These are phyloP conservation scores for Ploceus nigricollis DNA, from an alignment of 2,113 vertebrate species.

Conservation along the genomic window DNA sequence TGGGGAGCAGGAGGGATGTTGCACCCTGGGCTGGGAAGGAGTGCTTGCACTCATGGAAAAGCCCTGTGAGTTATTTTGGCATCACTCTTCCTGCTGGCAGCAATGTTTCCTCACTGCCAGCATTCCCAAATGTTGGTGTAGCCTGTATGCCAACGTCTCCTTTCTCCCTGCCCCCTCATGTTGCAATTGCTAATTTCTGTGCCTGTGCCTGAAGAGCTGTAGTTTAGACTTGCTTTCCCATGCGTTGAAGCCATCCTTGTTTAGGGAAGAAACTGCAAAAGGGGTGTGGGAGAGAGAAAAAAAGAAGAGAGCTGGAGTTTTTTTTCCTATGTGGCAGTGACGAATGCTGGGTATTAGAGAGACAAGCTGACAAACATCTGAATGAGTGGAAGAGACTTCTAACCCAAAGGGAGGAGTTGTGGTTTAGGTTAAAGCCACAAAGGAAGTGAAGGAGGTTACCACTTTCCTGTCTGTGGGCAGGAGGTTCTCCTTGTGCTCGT, in stretches of 20 bases:
- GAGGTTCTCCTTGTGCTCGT: slow-evolving; percentile 66
- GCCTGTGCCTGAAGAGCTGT: slow-evolving; percentile 1
- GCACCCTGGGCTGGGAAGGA: not conserved
- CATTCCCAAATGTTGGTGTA: not conserved
- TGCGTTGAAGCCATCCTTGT: not conserved
- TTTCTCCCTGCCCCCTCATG: not conserved
- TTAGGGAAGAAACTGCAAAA: not conserved
- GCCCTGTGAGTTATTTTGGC: slow-evolving; percentile 13
- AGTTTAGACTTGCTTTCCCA: slow-evolving; percentile 2
- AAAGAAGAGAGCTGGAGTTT: not conserved
- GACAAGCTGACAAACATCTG: slow-evolving; percentile 49
- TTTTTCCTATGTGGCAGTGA: slow-evolving; percentile 1
- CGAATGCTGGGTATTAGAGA: not conserved
- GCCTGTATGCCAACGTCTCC: not conserved
- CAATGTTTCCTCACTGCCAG: slow-evolving; percentile 2
- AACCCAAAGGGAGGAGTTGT: slow-evolving; percentile 70
- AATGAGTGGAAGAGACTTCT: slow-evolving; percentile 63
- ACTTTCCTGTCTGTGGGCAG: slow-evolving; percentile 75
- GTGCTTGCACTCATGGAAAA: not conserved
- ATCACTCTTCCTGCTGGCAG: not conserved
- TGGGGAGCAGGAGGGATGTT: not conserved
- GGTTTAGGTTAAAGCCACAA: slow-evolving; percentile 76
- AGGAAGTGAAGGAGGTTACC: slow-evolving; percentile 74
- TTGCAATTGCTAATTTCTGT: not conserved
- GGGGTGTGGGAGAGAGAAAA: not conserved